Base-by-base conservation (phyloP, 2,888 invertebrate species). In the Leptopterna dolabrata region DNA sequence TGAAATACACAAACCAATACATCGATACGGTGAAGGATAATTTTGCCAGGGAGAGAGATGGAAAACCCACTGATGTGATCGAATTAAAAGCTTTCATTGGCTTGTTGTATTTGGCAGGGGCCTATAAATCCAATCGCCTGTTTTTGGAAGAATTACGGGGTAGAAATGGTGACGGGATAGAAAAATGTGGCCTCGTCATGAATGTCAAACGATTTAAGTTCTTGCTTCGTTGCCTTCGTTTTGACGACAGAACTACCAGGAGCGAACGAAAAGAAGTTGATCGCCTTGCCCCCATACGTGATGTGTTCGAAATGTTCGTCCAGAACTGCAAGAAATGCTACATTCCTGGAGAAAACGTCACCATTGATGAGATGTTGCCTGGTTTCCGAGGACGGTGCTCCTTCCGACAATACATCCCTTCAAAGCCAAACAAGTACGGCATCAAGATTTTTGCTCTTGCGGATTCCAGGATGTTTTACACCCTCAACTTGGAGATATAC, bases 101-200 rank as follows among this genome's bases (percentile, higher is more conserved):
- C 47, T 78, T 90, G 71, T 81, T 90, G 14, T 86, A 86, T 30
- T 63, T 87, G 24, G 76, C 76, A 27, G 82, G 88, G n/a, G 80
- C 27, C 13, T 27, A 36, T 80, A 87, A 76, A 71, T 70, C 86
- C 14, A 88, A 86, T 87, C 87, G 90, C 24, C 86, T 90, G 81
- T 83, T 70, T 30, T 41, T 89, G 36, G 86, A 88, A 85, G 90
- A 90, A 76, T 83, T 90, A n/a, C 36, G 76, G 76, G n/a, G 41
- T 76, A n/a, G n/a, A 14, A 41, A 76, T 14, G 71, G 71, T 30
- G 4, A 36, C 19, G 90, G 90, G 30, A 87, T 90, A 16, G 90
- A 91, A 89, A 89, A 89, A 78, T 91, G 91, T 89, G 43, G 90
- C n/a, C 87, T 90, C n/a, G 89, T 90, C 51, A 91, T 91, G 91